Conservation (phyloP, 30 jellyfish, hydroid and myxozoan species). For the Sanderia malayensis region DNA sequence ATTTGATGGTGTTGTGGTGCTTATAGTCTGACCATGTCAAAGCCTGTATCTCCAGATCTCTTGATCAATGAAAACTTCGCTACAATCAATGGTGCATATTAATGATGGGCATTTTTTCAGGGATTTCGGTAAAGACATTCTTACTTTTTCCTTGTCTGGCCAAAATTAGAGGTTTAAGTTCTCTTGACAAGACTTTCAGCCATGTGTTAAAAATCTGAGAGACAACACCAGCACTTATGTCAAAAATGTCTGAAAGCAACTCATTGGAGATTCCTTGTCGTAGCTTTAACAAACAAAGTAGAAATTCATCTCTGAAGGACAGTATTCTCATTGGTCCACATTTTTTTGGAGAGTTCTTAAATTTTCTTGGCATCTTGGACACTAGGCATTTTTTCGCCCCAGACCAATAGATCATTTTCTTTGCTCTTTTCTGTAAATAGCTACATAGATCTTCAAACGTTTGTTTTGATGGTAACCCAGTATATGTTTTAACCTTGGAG, state of each 20-base stretch:
- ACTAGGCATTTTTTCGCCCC: constrained; percentile 10
- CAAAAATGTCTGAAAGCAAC: constrained; percentile 9
- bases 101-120: not conserved
- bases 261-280: constrained; percentile 14
- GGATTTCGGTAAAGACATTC: not conserved
- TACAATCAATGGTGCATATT: constrained; percentile 10
- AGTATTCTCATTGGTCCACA: constrained; percentile 15
- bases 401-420: constrained; percentile 5
- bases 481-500: constrained; percentile 6
- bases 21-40: constrained; percentile 18
- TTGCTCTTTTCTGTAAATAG: constrained; percentile 4
- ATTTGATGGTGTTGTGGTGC: too few species aligned
- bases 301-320: constrained; percentile 15
- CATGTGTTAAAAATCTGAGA: constrained; percentile 16
- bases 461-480: constrained; percentile 21
- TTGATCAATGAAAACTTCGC: constrained; percentile 12
- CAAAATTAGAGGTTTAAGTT: constrained; percentile 12
- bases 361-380: not conserved
- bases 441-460: constrained; percentile 3
- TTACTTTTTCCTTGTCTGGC: constrained; percentile 13
- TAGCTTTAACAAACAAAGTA: constrained; percentile 5
- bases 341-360: constrained; percentile 4
- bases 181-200: constrained; percentile 12
- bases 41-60: constrained; percentile 17
- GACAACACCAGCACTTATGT: constrained; percentile 9